phyloP scores from a whole-genome alignment of 2,888 invertebrate genomes.

The Fissipunctia ypsillon region DNA sequence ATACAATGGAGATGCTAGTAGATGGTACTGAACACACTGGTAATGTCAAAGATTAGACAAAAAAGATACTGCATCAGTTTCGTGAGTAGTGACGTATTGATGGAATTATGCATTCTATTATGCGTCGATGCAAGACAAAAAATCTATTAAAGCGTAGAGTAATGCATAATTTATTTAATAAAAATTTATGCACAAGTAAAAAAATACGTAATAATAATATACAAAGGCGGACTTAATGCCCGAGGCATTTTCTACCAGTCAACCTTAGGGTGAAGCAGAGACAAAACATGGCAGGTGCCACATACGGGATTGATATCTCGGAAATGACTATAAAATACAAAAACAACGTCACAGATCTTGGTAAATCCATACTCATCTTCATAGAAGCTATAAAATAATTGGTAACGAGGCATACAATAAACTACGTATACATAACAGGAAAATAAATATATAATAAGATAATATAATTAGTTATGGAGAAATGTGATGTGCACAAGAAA shows the following conservation, averaged over 20 bases:
- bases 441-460: too few species aligned
- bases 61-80: conserved; percentile 24
- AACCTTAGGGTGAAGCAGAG: too few species aligned
- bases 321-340: too few species aligned
- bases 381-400: background rate
- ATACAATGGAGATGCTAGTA: conserved; percentile 52
- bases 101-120: background rate
- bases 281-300: too few species aligned
- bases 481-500: background rate
- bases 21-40: conserved; percentile 47
- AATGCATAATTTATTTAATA: too few species aligned
- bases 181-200: too few species aligned
- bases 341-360: background rate
- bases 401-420: background rate
- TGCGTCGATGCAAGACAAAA: background rate
- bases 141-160: too few species aligned
- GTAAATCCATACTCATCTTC: background rate
- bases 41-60: conserved; percentile 18
- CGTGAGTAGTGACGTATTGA: background rate
- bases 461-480: too few species aligned
- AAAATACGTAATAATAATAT: too few species aligned
- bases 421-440: background rate
- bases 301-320: too few species aligned
- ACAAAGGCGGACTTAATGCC: too few species aligned
- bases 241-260: too few species aligned